phyloP scores from a whole-genome alignment of 2,888 invertebrate genomes.

The Pheosia tremula region DNA sequence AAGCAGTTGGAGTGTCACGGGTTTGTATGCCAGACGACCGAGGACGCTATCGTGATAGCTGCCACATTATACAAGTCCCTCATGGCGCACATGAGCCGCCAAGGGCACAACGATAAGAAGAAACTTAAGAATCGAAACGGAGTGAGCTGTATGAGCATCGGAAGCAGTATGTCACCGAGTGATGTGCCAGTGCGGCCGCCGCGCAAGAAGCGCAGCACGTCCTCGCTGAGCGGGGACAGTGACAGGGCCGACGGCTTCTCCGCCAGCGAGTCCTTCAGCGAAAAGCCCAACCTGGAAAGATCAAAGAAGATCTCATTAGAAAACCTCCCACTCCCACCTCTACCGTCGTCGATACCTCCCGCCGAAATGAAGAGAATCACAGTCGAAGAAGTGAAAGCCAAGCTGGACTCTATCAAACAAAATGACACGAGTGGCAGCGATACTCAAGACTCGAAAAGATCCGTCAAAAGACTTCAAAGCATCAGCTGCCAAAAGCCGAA shows the following conservation, averaged over 20 bases:
- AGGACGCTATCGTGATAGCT: conserved; percentile 96
- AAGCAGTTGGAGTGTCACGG: conserved; percentile 95
- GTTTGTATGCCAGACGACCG: conserved; percentile 94
- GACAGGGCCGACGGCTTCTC: conserved; percentile 83
- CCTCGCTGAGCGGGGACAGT: conserved; percentile 86
- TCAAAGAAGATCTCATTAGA: conserved; percentile 83
- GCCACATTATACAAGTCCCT: conserved; percentile 95
- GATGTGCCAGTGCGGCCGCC: conserved; percentile 88
- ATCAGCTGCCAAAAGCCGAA: conserved; percentile 35
- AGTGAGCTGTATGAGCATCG: conserved; percentile 90
- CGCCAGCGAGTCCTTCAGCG: conserved; percentile 74
- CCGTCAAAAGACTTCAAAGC: conserved; percentile 54
- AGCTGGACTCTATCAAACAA: conserved; percentile 78
- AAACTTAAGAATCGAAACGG: conserved; percentile 89
- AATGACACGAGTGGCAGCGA: conserved; percentile 77
- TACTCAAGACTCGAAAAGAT: conserved; percentile 81
- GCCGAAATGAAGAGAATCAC: conserved; percentile 75
- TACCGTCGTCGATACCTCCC: conserved; percentile 60
- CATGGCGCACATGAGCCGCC: conserved; percentile 90
- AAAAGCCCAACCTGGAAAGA: conserved; percentile 80
- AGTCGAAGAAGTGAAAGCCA: conserved; percentile 84
- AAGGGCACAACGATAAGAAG: conserved; percentile 79
- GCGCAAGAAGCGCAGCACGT: conserved; percentile 89
- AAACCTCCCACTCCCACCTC: conserved; percentile 81
- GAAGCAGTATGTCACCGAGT: conserved; percentile 84